A percentile compares a stretch with the other conserved stretches of the same genome.
phyloP scores from a whole-genome alignment of 2,888 invertebrate genomes.

The Euzophera pinguis region DNA sequence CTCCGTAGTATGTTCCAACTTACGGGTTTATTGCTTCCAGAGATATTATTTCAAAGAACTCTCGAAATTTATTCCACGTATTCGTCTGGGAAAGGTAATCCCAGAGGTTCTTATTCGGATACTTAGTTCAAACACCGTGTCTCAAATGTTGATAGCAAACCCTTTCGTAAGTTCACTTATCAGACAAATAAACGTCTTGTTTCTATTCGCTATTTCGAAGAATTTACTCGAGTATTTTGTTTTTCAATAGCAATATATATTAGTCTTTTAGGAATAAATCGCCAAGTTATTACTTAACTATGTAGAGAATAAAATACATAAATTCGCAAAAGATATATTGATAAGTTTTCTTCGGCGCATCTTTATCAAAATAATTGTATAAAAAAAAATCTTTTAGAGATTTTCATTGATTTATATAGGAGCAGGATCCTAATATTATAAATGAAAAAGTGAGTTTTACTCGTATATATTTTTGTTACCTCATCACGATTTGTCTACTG shows the following conservation, averaged over 20 bases:
- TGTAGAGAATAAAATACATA: too few relatives aligned
- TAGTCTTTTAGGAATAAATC: too few relatives aligned
- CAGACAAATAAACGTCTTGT: background rate
- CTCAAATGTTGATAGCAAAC: slow-evolving; percentile 38
- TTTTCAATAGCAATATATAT: background rate
- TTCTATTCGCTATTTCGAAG: background rate
- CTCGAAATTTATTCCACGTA: slow-evolving; percentile 65
- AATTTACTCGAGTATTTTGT: background rate
- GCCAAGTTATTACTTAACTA: too few relatives aligned
- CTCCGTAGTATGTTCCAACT: slow-evolving; percentile 68
- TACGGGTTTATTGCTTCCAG: slow-evolving; percentile 72
- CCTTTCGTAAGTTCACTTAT: slow-evolving; percentile 23
- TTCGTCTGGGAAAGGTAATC: slow-evolving; percentile 63
- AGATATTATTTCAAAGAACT: slow-evolving; percentile 77
- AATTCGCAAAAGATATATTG: too few relatives aligned
- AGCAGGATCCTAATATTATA: too few relatives aligned
- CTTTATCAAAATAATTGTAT: too few relatives aligned
- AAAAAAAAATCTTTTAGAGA: too few relatives aligned
- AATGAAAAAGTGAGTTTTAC: too few relatives aligned
- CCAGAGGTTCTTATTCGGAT: slow-evolving; percentile 65
- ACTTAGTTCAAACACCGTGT: slow-evolving; percentile 61
- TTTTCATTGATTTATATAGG: too few relatives aligned
- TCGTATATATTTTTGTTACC: too few relatives aligned
- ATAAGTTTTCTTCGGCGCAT: too few relatives aligned
- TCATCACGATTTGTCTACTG: too few relatives aligned